phyloP scores from a whole-genome alignment of 2,113 vertebrate genomes.

The Lepus europaeus region DNA sequence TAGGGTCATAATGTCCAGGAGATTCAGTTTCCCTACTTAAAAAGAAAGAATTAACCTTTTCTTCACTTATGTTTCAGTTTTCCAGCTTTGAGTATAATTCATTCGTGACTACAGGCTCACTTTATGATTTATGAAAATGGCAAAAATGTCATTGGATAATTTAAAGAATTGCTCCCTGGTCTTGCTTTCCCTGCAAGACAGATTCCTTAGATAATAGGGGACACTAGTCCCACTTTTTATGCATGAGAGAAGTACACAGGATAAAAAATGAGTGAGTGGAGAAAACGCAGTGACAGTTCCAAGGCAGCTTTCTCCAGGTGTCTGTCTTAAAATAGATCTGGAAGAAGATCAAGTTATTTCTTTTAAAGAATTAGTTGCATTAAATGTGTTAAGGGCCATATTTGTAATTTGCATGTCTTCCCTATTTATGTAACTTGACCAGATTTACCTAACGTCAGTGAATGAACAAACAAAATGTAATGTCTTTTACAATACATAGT shows the following conservation, averaged over 20 bases:
- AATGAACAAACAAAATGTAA: neutral
- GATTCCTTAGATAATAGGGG: neutral
- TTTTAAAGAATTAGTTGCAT: constrained; percentile 11
- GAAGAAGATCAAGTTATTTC: neutral
- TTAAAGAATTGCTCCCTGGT: neutral
- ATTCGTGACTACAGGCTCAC: neutral
- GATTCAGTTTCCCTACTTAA: neutral
- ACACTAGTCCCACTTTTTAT: neutral
- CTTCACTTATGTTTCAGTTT: neutral
- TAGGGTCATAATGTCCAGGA: neutral
- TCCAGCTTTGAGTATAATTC: neutral
- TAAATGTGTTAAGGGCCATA: neutral
- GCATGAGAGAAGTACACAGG: neutral
- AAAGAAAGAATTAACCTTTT: neutral
- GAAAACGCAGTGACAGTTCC: neutral
- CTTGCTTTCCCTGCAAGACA: neutral
- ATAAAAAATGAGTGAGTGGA: neutral
- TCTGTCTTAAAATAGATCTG: neutral
- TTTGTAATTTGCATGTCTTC: neutral
- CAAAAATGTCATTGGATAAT: neutral
- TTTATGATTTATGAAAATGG: neutral
- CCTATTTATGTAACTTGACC: neutral
- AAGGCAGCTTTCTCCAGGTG: neutral
- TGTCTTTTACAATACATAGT: neutral
- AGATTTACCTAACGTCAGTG: neutral